Conservation (phyloP, 2,888 invertebrate genomes). For the Drosophila ezoana region DNA sequence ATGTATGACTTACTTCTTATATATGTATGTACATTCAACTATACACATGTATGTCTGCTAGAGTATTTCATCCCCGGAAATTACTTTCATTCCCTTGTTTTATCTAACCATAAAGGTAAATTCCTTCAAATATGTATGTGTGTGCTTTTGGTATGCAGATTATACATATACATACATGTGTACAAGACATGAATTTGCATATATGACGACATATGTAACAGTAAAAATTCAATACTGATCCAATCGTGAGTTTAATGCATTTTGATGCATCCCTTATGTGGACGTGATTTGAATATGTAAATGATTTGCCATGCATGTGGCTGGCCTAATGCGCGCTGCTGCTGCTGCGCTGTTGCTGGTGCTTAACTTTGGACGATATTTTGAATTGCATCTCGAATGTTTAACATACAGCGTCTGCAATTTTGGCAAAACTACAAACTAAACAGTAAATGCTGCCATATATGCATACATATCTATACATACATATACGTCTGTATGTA, state of each 20-base stretch:
- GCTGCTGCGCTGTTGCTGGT: conserved; percentile 11
- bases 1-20: neutral
- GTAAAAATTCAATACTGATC: neutral
- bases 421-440: conserved; percentile 61
- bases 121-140: too few relatives aligned
- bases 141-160: too few relatives aligned
- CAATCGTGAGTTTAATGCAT: conserved; percentile 17
- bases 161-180: too few relatives aligned
- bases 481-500: neutral
- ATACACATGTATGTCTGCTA: neutral
- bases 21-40: neutral
- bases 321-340: conserved; percentile 20
- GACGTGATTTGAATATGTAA: conserved; percentile 28
- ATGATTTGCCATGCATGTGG: conserved; percentile 28
- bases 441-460: conserved; percentile 48
- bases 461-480: neutral
- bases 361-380: conserved; percentile 49
- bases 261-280: conserved; percentile 13
- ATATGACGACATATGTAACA: neutral
- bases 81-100: too few relatives aligned
- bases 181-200: too few relatives aligned
- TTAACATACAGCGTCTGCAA: conserved; percentile 27
- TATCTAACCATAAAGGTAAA: too few relatives aligned
- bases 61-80: too few relatives aligned
- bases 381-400: conserved; percentile 31